These are phyloP conservation scores for Zonotrichia albicollis DNA, from an alignment of 2,797 vertebrate genomes.

Conservation along the genomic window DNA sequence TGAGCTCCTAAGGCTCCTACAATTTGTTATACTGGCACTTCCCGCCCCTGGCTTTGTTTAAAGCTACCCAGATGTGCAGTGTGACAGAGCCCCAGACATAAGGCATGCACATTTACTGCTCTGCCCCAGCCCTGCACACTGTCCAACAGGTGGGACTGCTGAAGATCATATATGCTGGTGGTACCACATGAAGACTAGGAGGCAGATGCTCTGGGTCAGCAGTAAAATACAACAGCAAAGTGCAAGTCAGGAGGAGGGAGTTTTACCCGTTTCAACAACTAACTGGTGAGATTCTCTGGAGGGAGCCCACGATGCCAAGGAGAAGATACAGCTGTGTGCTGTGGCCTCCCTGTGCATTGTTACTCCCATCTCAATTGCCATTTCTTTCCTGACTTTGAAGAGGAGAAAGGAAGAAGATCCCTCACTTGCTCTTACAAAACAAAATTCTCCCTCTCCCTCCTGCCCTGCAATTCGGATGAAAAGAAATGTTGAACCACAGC, in stretches of 20 bases:
- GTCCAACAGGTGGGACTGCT: neutral
- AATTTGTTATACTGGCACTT: constrained; percentile 29
- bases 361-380: neutral
- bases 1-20: constrained; percentile 8
- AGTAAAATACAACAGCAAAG: neutral
- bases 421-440: neutral
- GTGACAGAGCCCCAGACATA: neutral
- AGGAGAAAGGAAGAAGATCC: neutral
- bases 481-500: neutral
- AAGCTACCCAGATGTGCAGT: constrained; percentile 29
- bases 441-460: neutral
- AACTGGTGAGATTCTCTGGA: neutral
- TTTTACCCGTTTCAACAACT: neutral
- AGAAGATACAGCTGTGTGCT: neutral
- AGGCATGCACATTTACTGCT: constrained; percentile 2
- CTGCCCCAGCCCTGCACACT: neutral
- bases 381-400: neutral
- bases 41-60: neutral
- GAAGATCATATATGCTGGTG: neutral
- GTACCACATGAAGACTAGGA: neutral
- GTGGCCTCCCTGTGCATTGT: rapidly evolving
- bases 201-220: neutral
- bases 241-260: neutral
- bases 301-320: neutral
- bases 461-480: neutral